Evolutionary conservation across 2,113 vertebrate species (phyloP).

Genomic region (Dipodomys merriami): DNA sequence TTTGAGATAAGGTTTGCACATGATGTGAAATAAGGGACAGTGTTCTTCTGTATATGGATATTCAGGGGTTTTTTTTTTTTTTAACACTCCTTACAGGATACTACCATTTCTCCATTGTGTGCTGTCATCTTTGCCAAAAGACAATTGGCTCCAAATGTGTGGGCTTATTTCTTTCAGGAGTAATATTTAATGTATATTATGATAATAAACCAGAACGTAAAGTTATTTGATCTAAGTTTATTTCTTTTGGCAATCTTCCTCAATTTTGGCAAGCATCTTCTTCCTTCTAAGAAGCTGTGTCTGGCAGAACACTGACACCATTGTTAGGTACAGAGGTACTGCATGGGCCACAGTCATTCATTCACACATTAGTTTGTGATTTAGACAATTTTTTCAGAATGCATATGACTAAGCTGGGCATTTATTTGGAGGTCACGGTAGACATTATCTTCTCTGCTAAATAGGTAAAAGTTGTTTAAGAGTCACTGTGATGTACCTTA

Average conservation of each 20-base stretch:
- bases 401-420: neutral
- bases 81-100: neutral
- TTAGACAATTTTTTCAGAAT: neutral
- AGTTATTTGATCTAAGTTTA: slow-evolving; percentile 8
- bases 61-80: neutral
- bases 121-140: neutral
- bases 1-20: neutral
- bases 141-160: neutral
- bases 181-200: neutral
- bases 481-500: neutral
- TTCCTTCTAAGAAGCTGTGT: neutral
- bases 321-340: neutral
- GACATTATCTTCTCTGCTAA: neutral
- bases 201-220: neutral
- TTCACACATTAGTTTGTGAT: neutral
- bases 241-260: neutral
- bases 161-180: neutral
- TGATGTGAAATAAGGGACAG: neutral
- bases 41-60: neutral
- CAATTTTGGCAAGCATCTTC: neutral
- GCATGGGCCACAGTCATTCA: neutral
- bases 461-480: neutral
- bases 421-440: neutral
- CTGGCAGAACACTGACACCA: neutral
- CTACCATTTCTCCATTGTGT: neutral